Conservation (phyloP, 1,140 invertebrate genomes). For the Bradynema listronoti region DNA sequence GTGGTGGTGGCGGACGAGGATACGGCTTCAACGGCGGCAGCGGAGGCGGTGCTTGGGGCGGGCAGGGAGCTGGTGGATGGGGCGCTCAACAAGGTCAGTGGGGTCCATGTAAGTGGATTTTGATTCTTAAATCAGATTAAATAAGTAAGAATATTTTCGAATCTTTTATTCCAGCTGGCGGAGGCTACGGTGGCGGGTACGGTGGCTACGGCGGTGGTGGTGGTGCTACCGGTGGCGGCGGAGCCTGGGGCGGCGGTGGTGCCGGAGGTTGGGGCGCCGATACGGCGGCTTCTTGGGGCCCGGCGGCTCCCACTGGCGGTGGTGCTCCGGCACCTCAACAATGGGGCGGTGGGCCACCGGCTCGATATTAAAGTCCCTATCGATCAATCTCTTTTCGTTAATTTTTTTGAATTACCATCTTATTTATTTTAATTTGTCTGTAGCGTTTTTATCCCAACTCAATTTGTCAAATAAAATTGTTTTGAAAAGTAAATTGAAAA, state of each 20-base stretch:
- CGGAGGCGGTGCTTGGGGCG: slow-evolving; percentile 29
- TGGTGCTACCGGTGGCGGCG: slow-evolving; percentile 18
- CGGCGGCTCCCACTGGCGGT: slow-evolving; percentile 9
- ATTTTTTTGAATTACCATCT: too few relatives aligned
- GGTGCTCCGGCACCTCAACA: slow-evolving; percentile 15
- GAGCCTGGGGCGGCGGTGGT: slow-evolving; percentile 10
- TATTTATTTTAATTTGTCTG: too few relatives aligned
- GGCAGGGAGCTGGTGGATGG: slow-evolving; percentile 24
- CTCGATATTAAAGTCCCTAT: too few relatives aligned
- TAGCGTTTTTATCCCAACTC: too few relatives aligned
- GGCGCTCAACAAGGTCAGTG: slow-evolving; percentile 12
- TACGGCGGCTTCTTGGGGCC: slow-evolving; percentile 3
- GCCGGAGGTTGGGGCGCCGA: slow-evolving; percentile 2
- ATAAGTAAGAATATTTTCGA: too few relatives aligned
- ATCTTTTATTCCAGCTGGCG: neutral
- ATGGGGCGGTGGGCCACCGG: slow-evolving; percentile 15
- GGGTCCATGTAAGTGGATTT: slow-evolving; percentile 1
- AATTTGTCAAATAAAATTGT: too few relatives aligned
- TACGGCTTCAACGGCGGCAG: slow-evolving; percentile 12
- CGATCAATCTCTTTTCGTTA: too few relatives aligned
- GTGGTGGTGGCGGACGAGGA: slow-evolving; percentile 11
- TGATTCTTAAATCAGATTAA: too few relatives aligned
- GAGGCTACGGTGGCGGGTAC: neutral
- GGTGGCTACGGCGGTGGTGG: slow-evolving; percentile 4
- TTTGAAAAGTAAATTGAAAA: too few relatives aligned